Conservation (phyloP, 2,113 vertebrate species). For the Pomatorhinus ruficollis region DNA sequence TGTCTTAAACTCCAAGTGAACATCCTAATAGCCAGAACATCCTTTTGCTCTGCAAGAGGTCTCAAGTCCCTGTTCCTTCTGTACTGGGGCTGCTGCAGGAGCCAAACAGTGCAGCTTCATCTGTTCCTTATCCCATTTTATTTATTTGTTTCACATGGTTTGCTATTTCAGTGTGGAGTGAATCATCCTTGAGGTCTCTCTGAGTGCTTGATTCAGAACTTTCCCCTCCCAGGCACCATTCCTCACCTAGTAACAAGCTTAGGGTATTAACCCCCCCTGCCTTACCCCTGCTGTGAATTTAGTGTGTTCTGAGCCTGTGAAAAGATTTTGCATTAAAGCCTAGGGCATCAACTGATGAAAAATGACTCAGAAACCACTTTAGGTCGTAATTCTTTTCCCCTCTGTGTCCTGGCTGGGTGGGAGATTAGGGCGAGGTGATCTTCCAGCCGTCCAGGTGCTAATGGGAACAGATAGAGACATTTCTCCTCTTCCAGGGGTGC, state of each 20-base stretch:
- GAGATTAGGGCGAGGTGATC: neutral
- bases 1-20: neutral
- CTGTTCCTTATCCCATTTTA: neutral
- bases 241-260: neutral
- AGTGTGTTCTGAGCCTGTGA: neutral
- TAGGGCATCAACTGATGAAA: neutral
- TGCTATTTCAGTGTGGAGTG: neutral
- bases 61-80: neutral
- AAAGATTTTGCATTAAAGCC: neutral
- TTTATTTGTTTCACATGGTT: neutral
- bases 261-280: neutral
- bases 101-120: neutral
- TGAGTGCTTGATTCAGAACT: neutral
- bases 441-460: neutral
- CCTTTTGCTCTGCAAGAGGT: neutral
- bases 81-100: neutral
- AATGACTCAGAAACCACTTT: neutral
- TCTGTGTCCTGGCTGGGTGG: neutral
- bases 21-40: neutral
- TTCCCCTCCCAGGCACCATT: neutral
- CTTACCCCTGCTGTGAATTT: neutral
- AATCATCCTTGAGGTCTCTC: neutral
- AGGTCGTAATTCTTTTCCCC: neutral
- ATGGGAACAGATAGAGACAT: neutral
- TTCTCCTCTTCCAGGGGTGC: neutral